Percentiles rank a stretch among this genome's conserved stretches.
phyloP scores from a whole-genome alignment of 2,113 vertebrate species.

The Cricetomys ansorgei region DNA sequence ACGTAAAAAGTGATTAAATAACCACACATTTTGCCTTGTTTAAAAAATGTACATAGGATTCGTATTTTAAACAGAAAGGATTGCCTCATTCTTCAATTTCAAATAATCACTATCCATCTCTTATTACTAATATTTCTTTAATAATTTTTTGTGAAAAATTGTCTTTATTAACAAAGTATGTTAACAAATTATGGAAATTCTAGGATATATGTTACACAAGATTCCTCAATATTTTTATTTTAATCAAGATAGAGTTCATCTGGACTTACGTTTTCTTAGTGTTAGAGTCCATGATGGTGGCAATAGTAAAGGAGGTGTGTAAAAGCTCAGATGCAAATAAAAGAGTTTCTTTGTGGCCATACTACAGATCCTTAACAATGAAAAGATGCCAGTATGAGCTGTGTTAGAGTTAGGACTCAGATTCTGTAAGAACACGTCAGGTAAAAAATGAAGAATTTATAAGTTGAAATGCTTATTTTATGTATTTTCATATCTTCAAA shows the following conservation, averaged over 20 bases:
- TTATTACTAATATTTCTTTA: neutral
- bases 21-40: too few relatives aligned
- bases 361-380: neutral
- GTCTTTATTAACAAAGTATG: neutral
- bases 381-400: neutral
- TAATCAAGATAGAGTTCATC: neutral
- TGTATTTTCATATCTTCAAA: neutral
- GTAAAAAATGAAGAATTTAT: neutral
- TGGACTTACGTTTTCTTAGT: neutral
- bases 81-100: neutral
- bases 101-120: neutral
- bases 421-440: neutral
- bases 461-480: neutral
- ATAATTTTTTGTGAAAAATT: neutral
- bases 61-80: neutral
- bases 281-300: neutral
- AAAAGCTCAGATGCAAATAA: neutral
- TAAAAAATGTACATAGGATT: neutral
- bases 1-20: slow-evolving; percentile 75
- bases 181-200: neutral
- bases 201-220: neutral
- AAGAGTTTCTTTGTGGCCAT: neutral
- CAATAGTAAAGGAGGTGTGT: neutral
- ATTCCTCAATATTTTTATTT: neutral
- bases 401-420: neutral